These are phyloP conservation scores for Leucophenga varia DNA, from an alignment of 1,140 invertebrate genomes.

Conservation along the genomic window DNA sequence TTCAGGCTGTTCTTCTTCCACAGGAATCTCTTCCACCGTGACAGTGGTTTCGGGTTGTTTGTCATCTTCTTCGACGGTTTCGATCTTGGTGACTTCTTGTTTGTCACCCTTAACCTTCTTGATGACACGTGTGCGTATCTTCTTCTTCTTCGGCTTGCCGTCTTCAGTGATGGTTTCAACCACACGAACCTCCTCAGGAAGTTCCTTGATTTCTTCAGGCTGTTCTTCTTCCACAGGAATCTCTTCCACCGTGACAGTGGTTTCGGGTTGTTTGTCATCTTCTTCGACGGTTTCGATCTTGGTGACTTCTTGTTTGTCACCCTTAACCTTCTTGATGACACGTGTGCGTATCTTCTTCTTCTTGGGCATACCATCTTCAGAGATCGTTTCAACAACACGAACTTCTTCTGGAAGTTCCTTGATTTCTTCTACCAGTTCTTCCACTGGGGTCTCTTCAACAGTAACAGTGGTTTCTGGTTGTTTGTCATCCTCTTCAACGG, in stretches of 20 bases:
- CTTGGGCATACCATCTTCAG: neutral
- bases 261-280: slow-evolving; percentile 40
- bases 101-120: slow-evolving; percentile 29
- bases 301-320: slow-evolving; percentile 39
- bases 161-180: slow-evolving; percentile 13
- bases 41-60: slow-evolving; percentile 34
- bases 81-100: slow-evolving; percentile 37
- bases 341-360: slow-evolving; percentile 24
- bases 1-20: slow-evolving; percentile 16
- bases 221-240: neutral
- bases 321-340: slow-evolving; percentile 33
- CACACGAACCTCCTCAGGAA: slow-evolving; percentile 2
- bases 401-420: slow-evolving; percentile 8
- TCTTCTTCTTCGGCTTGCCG: slow-evolving; percentile 32
- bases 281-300: slow-evolving; percentile 52
- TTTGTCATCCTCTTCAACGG: slow-evolving; percentile 50
- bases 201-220: slow-evolving; percentile 3
- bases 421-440: neutral
- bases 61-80: slow-evolving; percentile 37
- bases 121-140: slow-evolving; percentile 37
- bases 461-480: slow-evolving; percentile 35
- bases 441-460: slow-evolving; percentile 13
- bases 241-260: slow-evolving; percentile 29
- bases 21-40: slow-evolving; percentile 17
- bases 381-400: slow-evolving; percentile 12